Evolutionary conservation across 2,888 invertebrate species (phyloP), one percentile per base, ranked within the genome.

Genomic region (Pseudanteris insignis): DNA sequence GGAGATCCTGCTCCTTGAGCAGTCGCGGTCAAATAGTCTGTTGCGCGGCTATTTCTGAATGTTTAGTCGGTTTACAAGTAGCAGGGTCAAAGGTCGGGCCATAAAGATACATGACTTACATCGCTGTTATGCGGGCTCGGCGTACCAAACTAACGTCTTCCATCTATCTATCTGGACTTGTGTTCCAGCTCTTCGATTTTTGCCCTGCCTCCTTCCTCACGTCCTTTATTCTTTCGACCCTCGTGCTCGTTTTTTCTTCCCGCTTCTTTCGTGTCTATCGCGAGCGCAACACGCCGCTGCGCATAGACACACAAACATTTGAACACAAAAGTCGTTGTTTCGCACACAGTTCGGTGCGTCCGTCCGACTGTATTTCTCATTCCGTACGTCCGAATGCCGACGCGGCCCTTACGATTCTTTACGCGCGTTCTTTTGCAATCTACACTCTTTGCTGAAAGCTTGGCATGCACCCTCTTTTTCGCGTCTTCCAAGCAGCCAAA

Each of bases 101-200:
- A 77, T 78, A 78, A 78, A 78, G 74, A 76, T 76, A 68, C 73
- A 72, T 74, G 77, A 77, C 76, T 77, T 77, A 76, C 75, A 74
- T 76, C 71, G 73, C 74, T 72, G 76, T 71, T 72, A 72, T 71
- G 73, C 69, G 74, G 72, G 68, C 71, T 71, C 72, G 67, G 65
- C 68, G 63, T 47, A 59, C 72, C 46, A 66, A 72, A 71, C 72
- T 68, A 30, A 72, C 74, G 69, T 75, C 69, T 65, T 64, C 74
- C 74, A 71, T 74, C 74, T 72, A 72, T 75, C 74, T 72, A 73
- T 74, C 75, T 71, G 66, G 53, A 55, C 63, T 24, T 28, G 30
- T 43, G 32, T 44, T 29, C 43, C 33, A 29, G 15, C 43, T 14
- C 41, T 40, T 36, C 54, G 11, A 7, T 30, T 57, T 36, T 51